Percentiles rank a stretch among this genome's conserved stretches.
Evolutionary conservation across 2,113 vertebrate genomes (phyloP).

Genomic region (Rutilus rutilus): DNA sequence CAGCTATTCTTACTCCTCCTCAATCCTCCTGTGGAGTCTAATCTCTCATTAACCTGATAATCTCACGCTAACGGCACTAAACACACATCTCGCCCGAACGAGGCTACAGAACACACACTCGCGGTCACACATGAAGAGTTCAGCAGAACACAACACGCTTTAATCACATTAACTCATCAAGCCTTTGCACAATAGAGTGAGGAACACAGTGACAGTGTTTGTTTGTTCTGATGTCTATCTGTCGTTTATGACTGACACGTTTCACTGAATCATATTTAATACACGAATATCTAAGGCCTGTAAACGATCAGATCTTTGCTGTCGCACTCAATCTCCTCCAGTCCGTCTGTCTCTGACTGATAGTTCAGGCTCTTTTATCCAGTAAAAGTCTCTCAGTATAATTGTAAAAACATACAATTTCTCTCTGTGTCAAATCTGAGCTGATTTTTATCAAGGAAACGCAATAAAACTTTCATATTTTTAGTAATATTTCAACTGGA

Average conservation of each 20-base stretch:
- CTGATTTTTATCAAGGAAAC: not conserved
- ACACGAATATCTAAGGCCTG: not conserved
- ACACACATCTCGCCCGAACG: not conserved
- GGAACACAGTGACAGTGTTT: not conserved
- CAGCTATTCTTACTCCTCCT: slow-evolving; percentile 36
- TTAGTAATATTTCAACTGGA: not conserved
- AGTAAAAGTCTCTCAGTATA: too few species aligned
- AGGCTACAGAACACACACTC: not conserved
- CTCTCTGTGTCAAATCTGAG: not conserved
- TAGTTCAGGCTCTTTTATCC: too few species aligned
- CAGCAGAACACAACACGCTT: not conserved
- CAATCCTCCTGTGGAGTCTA: slow-evolving; percentile 55
- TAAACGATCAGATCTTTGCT: not conserved
- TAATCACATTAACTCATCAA: not conserved
- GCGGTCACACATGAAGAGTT: not conserved
- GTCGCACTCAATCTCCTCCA: not conserved
- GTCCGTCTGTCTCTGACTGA: too few species aligned
- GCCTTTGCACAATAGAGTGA: not conserved
- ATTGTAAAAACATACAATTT: too few species aligned
- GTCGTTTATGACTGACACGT: not conserved
- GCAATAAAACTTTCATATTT: not conserved
- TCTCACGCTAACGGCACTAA: not conserved
- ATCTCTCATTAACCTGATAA: slow-evolving; percentile 60
- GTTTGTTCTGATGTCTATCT: not conserved
- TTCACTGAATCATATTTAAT: not conserved